Evolutionary conservation across 2,888 invertebrate genomes (phyloP).

Genomic region (Amphipoea lucens): DNA sequence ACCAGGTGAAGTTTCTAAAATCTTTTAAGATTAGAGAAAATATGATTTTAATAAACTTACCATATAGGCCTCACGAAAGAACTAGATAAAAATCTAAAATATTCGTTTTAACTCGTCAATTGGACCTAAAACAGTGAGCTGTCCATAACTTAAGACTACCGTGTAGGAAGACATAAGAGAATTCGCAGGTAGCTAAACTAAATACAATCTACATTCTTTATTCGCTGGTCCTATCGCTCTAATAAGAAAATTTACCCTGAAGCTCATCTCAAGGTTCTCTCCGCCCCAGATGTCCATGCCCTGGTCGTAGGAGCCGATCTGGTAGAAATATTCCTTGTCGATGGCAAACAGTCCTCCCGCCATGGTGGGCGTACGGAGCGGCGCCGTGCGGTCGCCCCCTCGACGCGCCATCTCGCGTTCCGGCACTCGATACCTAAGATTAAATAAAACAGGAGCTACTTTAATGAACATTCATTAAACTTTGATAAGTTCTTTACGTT

Average conservation of each 20-base stretch:
- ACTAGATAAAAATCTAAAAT: background rate
- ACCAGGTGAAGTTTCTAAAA: background rate
- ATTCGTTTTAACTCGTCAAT: background rate
- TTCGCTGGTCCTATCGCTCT: conserved; percentile 12
- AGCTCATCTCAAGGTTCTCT: conserved; percentile 98
- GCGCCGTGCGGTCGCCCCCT: conserved; percentile 97
- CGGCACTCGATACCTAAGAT: conserved; percentile 96
- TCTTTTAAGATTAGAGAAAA: background rate
- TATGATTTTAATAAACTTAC: conserved; percentile 17
- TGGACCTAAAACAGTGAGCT: background rate
- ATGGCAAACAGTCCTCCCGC: conserved; percentile 99
- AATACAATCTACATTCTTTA: conserved; percentile 21
- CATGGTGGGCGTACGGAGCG: conserved; percentile 99
- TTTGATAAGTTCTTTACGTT: background rate
- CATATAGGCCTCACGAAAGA: background rate
- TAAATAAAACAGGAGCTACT: conserved; percentile 11
- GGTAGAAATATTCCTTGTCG: conserved; percentile 98
- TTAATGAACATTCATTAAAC: conserved; percentile 20
- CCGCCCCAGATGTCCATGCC: conserved; percentile 99
- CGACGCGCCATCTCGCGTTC: conserved; percentile 98
- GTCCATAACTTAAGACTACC: background rate
- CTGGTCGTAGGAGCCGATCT: conserved; percentile 99
- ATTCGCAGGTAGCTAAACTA: conserved; percentile 23
- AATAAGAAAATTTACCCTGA: conserved; percentile 92
- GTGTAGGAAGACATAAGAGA: conserved; percentile 20